These are phyloP conservation scores for Hemicentrotus pulcherrimus DNA, from an alignment of 35 echinoderm and acorn worm species.

Conservation along the genomic window DNA sequence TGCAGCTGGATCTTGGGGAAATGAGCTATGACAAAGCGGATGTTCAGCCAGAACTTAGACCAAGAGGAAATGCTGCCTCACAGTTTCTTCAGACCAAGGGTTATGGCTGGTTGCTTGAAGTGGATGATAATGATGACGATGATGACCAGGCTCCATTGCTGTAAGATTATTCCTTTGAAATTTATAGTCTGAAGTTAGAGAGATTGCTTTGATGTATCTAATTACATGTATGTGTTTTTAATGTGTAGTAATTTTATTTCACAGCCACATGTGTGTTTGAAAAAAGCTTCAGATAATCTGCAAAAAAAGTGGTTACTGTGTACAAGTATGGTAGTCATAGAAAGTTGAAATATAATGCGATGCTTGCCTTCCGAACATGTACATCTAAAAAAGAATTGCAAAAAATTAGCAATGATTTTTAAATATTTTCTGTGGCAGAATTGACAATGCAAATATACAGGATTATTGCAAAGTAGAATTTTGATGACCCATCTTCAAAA, in stretches of 20 bases:
- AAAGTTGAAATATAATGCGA: too few relatives aligned
- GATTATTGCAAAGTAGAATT: too few relatives aligned
- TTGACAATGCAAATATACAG: too few relatives aligned
- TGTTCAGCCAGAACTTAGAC: background rate
- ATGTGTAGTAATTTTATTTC: background rate
- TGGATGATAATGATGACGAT: constrained; percentile 87
- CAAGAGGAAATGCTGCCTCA: constrained; percentile 63
- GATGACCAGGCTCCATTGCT: constrained; percentile 75
- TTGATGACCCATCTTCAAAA: too few relatives aligned
- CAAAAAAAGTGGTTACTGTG: too few relatives aligned
- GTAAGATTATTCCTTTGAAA: constrained; percentile 55
- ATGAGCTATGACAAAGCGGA: constrained; percentile 70
- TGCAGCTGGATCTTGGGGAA: constrained; percentile 79
- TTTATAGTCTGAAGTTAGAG: background rate
- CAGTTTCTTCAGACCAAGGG: constrained; percentile 84
- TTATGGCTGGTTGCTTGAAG: constrained; percentile 95
- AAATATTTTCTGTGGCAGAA: too few relatives aligned
- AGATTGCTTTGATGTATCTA: background rate
- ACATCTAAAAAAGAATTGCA: too few relatives aligned
- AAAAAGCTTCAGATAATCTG: too few relatives aligned
- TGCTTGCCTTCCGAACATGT: too few relatives aligned
- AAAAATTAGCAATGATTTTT: too few relatives aligned
- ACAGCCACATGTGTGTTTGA: too few relatives aligned
- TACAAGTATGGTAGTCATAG: too few relatives aligned
- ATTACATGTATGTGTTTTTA: background rate